Percentiles rank a stretch among this genome's conserved stretches.
phyloP scores from a whole-genome alignment of 2,113 vertebrate species.

The Erpornis zantholeuca region DNA sequence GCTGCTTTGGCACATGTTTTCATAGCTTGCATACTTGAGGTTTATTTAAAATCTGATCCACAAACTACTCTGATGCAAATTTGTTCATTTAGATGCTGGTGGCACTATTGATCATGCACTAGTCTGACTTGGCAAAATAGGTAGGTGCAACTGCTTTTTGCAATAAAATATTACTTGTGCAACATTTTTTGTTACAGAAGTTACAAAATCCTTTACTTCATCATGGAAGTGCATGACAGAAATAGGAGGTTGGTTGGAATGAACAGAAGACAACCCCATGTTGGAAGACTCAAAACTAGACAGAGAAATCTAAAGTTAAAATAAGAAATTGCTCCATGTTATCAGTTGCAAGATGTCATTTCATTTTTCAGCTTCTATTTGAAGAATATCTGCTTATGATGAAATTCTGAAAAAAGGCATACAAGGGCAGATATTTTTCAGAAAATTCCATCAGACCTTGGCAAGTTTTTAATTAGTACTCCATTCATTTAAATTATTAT shows the following conservation, averaged over 20 bases:
- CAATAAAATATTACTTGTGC: background rate
- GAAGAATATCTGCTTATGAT: background rate
- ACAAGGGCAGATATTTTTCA: background rate
- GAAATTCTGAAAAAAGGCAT: background rate
- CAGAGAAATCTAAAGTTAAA: background rate
- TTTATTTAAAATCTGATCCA: slow-evolving; percentile 9
- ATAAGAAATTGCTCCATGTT: background rate
- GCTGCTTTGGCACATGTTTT: background rate
- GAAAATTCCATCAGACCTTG: background rate
- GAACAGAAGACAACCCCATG: background rate
- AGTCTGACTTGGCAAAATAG: background rate
- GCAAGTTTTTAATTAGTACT: background rate
- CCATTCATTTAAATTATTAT: background rate
- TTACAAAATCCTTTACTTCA: background rate
- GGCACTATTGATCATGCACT: background rate
- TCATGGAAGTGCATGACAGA: background rate
- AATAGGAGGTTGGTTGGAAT: background rate
- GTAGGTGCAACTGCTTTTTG: background rate
- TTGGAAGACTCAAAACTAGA: background rate
- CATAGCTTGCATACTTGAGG: background rate
- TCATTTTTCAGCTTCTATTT: background rate
- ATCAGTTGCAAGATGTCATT: background rate
- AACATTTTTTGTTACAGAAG: background rate
- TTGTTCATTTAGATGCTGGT: background rate
- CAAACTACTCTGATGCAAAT: background rate